Conservation (phyloP, 2,888 invertebrate species). For the Aricia artaxerxes region DNA sequence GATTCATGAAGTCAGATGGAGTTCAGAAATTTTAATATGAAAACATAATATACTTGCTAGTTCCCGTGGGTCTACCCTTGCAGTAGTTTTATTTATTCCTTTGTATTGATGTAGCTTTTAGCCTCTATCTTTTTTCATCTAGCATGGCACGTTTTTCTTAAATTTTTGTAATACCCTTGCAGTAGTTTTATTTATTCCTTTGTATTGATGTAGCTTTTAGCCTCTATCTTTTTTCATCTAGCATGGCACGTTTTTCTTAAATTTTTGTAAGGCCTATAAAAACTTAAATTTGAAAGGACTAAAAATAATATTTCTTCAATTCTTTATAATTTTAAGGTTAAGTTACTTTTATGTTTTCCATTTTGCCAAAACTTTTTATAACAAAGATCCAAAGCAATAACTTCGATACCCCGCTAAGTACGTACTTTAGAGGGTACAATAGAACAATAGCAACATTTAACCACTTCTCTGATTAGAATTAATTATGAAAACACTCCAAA, state of each 20-base stretch:
- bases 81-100: too few relatives aligned
- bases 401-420: neutral
- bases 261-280: neutral
- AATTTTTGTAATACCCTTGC: neutral
- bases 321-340: neutral
- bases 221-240: too few relatives aligned
- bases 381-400: neutral
- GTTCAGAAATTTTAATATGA: too few relatives aligned
- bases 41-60: too few relatives aligned
- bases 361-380: neutral
- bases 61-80: too few relatives aligned
- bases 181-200: too few relatives aligned
- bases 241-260: too few relatives aligned
- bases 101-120: too few relatives aligned
- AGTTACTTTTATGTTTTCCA: neutral
- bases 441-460: constrained; percentile 8
- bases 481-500: constrained; percentile 2
- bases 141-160: too few relatives aligned
- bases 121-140: too few relatives aligned
- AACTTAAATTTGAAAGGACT: neutral
- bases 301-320: neutral
- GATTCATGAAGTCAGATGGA: neutral
- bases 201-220: too few relatives aligned
- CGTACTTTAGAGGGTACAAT: neutral
- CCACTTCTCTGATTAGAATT: neutral